Conservation (phyloP, 2,888 invertebrate genomes). For the Andrena haemorrhoa region DNA sequence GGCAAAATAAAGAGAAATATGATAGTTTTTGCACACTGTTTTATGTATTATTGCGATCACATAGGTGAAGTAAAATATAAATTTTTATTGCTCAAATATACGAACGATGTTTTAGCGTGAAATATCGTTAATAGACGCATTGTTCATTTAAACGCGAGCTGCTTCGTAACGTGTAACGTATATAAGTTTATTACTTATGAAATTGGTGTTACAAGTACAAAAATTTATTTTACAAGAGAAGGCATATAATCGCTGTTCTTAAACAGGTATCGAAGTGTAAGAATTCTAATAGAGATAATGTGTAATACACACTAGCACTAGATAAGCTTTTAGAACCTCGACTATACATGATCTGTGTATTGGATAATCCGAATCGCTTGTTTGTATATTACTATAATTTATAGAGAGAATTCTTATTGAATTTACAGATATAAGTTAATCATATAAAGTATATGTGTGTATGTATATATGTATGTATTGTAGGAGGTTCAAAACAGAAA, state of each 20-base stretch:
- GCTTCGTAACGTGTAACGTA: conserved; percentile 37
- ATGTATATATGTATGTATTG: conserved; percentile 47
- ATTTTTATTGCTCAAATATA: conserved; percentile 77
- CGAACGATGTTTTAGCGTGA: conserved; percentile 58
- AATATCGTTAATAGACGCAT: conserved; percentile 56
- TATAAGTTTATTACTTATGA: conserved; percentile 50
- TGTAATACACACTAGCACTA: conserved; percentile 69
- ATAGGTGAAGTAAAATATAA: conserved; percentile 52
- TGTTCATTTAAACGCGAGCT: conserved; percentile 55
- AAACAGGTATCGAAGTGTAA: conserved; percentile 65
- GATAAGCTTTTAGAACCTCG: conserved; percentile 72
- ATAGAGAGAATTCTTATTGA: conserved; percentile 62
- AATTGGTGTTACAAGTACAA: conserved; percentile 55
- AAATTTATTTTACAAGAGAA: conserved; percentile 56
- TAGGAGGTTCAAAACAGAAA: conserved; percentile 1
- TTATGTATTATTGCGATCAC: conserved; percentile 56
- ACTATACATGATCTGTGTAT: conserved; percentile 71
- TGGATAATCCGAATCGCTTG: conserved; percentile 73
- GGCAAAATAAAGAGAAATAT: conserved; percentile 31
- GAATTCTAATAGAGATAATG: conserved; percentile 69
- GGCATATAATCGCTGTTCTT: conserved; percentile 62
- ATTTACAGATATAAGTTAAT: conserved; percentile 60
- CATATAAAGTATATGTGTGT: conserved; percentile 46
- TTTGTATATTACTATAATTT: conserved; percentile 79
- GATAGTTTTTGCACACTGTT: conserved; percentile 61